phyloP scores from a whole-genome alignment of 2,113 vertebrate species.

The Otis tarda region DNA sequence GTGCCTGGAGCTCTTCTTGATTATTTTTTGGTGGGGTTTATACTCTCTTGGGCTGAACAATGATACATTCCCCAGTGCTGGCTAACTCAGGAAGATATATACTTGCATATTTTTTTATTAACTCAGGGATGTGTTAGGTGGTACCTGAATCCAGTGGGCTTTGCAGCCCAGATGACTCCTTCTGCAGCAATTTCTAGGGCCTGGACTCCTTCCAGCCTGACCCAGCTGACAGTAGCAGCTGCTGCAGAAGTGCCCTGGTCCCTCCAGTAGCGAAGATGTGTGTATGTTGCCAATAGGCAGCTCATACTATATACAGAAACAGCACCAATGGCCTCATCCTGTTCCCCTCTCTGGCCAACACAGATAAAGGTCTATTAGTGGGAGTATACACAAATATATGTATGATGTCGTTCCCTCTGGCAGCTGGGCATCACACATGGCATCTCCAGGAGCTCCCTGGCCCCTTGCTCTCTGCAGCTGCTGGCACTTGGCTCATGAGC shows the following conservation, averaged over 20 bases:
- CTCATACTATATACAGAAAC: background rate
- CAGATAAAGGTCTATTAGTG: background rate
- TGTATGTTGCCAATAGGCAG: background rate
- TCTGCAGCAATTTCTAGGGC: background rate
- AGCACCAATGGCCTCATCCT: background rate
- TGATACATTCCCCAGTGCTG: background rate
- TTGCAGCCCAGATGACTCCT: background rate
- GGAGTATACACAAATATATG: background rate
- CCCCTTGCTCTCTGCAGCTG: rapidly evolving
- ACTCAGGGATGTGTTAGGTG: background rate
- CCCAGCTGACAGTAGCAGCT: background rate
- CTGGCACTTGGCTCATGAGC: background rate
- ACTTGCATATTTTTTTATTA: background rate
- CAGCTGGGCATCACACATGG: background rate
- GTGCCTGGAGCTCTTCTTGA: background rate
- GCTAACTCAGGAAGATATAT: background rate
- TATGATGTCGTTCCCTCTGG: background rate
- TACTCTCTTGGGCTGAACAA: background rate
- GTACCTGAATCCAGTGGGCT: background rate
- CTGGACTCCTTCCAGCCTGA: background rate
- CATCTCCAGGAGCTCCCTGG: background rate
- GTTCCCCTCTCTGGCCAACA: background rate
- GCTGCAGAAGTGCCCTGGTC: background rate
- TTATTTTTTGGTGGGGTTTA: background rate
- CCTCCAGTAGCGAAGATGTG: background rate